Base-by-base conservation (phyloP, 1,140 invertebrate species). In the Drosophila prosaltans region DNA sequence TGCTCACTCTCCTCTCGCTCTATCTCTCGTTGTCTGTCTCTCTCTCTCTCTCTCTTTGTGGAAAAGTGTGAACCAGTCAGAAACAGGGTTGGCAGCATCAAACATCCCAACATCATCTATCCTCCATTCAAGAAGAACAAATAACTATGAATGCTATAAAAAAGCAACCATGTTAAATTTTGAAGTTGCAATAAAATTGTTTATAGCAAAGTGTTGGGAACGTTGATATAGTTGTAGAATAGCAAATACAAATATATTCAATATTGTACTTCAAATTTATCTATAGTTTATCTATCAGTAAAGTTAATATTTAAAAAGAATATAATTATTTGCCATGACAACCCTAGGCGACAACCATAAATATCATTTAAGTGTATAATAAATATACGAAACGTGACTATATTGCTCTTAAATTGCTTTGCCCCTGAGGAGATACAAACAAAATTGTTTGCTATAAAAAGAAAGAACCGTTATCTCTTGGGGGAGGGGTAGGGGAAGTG, bases 81-180 rank as follows among this genome's bases (percentile, higher is more conserved):
- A 65, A 70, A 67, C 54, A 69, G 83, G 83, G 83, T 80, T 88
- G 82, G 69, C 76, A 83, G 83, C 84, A 77, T 77, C 69, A 61
- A 61, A 16, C 51, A 65, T 54, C 60, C 69, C 74, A 40, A 26
- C 26, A 70, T 68, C 74, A 77, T 59, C 74, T 51, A 69, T 76
- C 74, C 66, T 76, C 73, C 28, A 59, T 60, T 60, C 54, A 73
- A 60, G 41, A 26, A 51, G 36, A 57, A 45, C 63, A 66, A 43
- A 57, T 48, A 45, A 43, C 10, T 16, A 45, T 48, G 43, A 16
- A 2, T 48, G 54, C 67, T 45, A 63, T 68, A 70, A 68, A 36
- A 70, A 68, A 36, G 59, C 11, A 41, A 39, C 39, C 48, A 65
- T 60, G 74, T 68, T 72, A 65, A 65, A 65, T 81, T 67, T 51